Percentiles rank a stretch among this genome's conserved stretches.
These are phyloP conservation scores for Sakesphorus luctuosus DNA, from an alignment of 2,113 vertebrate genomes.

Conservation along the genomic window DNA sequence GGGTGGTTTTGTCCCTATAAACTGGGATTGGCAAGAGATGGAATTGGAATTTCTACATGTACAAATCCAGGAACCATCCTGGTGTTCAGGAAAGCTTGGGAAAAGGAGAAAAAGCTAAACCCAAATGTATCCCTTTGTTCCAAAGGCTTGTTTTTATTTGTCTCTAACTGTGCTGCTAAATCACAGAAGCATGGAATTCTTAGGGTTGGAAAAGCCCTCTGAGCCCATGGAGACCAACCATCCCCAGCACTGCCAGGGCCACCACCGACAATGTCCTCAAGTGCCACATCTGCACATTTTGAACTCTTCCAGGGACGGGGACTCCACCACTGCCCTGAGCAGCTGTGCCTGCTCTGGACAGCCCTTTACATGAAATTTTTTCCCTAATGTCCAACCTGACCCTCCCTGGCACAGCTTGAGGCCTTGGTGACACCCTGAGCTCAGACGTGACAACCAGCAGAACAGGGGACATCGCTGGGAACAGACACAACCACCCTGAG, in stretches of 20 bases:
- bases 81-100: accelerated
- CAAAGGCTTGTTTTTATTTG: not conserved
- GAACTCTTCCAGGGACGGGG: too few relatives aligned
- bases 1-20: not conserved
- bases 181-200: accelerated
- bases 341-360: too few relatives aligned
- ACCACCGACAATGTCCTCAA: too few relatives aligned
- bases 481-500: not conserved
- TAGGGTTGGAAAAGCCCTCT: not conserved
- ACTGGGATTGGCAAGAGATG: accelerated
- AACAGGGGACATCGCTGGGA: not conserved
- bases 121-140: not conserved
- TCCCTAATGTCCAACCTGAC: too few relatives aligned
- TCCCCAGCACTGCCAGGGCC: not conserved
- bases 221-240: not conserved
- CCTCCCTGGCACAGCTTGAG: too few relatives aligned
- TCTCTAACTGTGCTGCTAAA: not conserved
- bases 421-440: not conserved
- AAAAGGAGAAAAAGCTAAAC: not conserved
- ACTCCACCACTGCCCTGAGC: too few relatives aligned
- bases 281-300: not conserved
- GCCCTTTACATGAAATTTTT: too few relatives aligned
- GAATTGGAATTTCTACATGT: not conserved
- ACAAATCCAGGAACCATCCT: not conserved
- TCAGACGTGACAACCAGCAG: not conserved